Evolutionary conservation across 2,113 vertebrate species (phyloP).

Genomic region (Pantherophis guttatus): DNA sequence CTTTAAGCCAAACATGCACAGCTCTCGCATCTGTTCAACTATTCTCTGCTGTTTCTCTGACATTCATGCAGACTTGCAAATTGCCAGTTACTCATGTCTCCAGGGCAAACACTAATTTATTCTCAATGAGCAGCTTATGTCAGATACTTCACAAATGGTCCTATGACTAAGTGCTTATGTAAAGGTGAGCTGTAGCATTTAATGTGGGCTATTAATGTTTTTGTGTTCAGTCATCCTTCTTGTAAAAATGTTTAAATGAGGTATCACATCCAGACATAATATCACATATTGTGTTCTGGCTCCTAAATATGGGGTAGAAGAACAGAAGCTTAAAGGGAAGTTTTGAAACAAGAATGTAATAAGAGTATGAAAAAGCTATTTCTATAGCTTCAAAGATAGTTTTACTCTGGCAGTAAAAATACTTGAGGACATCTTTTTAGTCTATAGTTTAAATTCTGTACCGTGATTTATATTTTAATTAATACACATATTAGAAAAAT

Average conservation of each 20-base stretch:
- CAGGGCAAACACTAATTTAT: not conserved
- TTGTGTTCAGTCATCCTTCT: not conserved
- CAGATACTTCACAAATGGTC: not conserved
- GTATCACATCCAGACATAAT: not conserved
- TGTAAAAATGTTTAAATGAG: not conserved
- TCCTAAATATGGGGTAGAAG: not conserved
- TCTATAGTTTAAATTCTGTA: not conserved
- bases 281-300: not conserved
- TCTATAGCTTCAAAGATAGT: not conserved
- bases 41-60: not conserved
- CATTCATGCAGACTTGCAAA: not conserved
- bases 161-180: not conserved
- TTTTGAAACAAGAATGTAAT: not conserved
- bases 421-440: not conserved
- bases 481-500: not conserved
- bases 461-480: too few species aligned
- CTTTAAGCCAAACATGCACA: not conserved
- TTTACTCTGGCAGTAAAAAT: not conserved
- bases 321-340: not conserved
- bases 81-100: not conserved
- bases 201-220: not conserved
- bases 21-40: not conserved
- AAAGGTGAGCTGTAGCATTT: not conserved
- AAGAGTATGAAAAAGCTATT: not conserved
- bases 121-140: not conserved